phyloP scores from a whole-genome alignment of 1,140 invertebrate species.

The Pseudomyrmex pallidus region DNA sequence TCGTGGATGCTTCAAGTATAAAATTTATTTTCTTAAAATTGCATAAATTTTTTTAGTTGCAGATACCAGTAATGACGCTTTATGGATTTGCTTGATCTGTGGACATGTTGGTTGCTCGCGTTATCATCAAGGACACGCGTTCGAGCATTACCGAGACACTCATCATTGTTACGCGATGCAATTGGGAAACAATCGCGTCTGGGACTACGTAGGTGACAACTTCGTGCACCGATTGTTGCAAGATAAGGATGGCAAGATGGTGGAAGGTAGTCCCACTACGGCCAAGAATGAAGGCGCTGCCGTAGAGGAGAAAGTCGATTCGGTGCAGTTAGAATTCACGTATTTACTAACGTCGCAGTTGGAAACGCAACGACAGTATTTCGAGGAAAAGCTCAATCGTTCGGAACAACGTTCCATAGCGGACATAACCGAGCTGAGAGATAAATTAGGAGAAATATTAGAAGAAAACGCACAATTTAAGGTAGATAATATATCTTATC shows the following conservation, averaged over 20 bases:
- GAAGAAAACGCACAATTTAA: slow-evolving; percentile 82
- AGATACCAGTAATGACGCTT: slow-evolving; percentile 89
- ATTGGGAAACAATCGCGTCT: slow-evolving; percentile 97
- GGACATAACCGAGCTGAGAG: slow-evolving; percentile 85
- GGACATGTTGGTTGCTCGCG: slow-evolving; percentile 97
- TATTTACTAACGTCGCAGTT: slow-evolving; percentile 98
- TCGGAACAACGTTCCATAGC: slow-evolving; percentile 86
- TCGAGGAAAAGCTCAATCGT: slow-evolving; percentile 92
- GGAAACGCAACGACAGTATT: slow-evolving; percentile 96
- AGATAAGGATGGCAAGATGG: slow-evolving; percentile 99
- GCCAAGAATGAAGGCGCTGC: slow-evolving; percentile 82
- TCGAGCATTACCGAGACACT: slow-evolving; percentile 96
- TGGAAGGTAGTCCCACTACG: slow-evolving; percentile 87
- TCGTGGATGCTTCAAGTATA: neutral
- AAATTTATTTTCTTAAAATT: neutral
- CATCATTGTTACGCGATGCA: slow-evolving; percentile 99
- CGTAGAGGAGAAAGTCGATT: slow-evolving; percentile 95
- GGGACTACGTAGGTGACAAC: slow-evolving; percentile 99
- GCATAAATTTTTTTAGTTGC: slow-evolving; percentile 71
- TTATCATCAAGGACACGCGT: slow-evolving; percentile 89
- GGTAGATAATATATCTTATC: slow-evolving; percentile 64
- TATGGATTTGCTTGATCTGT: slow-evolving; percentile 99
- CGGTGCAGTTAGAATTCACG: slow-evolving; percentile 97
- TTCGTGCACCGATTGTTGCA: slow-evolving; percentile 98
- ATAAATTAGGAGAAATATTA: slow-evolving; percentile 83